A percentile compares a stretch with the other conserved stretches of the same genome.
phyloP scores from a whole-genome alignment of 2,888 invertebrate genomes.

The Drosophila cognata region DNA sequence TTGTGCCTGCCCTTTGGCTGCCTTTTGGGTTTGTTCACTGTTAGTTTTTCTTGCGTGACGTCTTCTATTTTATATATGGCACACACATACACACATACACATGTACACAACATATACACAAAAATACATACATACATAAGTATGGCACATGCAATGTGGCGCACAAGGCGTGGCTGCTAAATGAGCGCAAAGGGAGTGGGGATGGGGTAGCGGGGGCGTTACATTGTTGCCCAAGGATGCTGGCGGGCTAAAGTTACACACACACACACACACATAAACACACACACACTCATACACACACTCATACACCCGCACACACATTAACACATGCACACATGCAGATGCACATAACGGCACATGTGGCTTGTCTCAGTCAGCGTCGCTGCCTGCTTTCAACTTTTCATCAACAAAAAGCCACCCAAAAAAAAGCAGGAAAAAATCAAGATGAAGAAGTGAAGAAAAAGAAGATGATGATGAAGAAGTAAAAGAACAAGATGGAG shows the following conservation, averaged over 20 bases:
- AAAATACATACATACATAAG: background rate
- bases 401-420: constrained; percentile 16
- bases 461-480: background rate
- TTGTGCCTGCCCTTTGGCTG: constrained; percentile 40
- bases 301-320: background rate
- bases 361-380: constrained; percentile 32
- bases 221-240: constrained; percentile 41
- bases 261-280: constrained; percentile 9
- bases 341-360: constrained; percentile 47
- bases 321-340: background rate
- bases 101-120: background rate
- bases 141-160: constrained; percentile 52
- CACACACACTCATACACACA: constrained; percentile 9
- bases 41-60: constrained; percentile 41
- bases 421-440: constrained; percentile 19
- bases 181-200: constrained; percentile 5
- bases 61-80: constrained; percentile 56
- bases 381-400: constrained; percentile 29
- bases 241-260: constrained; percentile 35
- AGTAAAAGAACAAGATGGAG: background rate
- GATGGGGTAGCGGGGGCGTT: background rate
- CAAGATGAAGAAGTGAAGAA: background rate
- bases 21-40: constrained; percentile 20
- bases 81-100: constrained; percentile 12
- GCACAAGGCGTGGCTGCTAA: constrained; percentile 53